Base-by-base conservation (phyloP, 1,140 invertebrate species). In the Aleiodes sp. region DNA sequence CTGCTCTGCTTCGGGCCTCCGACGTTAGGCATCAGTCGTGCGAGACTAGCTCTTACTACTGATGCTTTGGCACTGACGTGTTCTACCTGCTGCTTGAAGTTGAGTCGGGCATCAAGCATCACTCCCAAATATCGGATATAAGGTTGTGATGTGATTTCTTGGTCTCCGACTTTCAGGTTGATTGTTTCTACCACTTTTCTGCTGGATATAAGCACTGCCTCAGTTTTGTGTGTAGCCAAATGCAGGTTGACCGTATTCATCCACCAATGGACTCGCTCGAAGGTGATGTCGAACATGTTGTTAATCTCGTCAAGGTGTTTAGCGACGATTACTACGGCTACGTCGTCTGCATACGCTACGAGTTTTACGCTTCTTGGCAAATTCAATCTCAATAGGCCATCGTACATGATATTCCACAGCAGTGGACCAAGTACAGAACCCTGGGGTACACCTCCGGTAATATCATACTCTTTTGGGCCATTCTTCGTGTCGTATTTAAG, bases 41-140 rank as follows among this genome's bases (percentile, higher is more conserved):
- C n/a, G n/a, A n/a, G n/a, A 62, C 14, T 39, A 0, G 61, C 31
- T 65, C 43, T 28, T 2, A 70, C 43, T 39, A 14, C 68, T 57
- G 60, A 59, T 14, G 68, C 68, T 16, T 70, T 70, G 31, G 14
- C 19, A 29, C 31, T 56, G 2, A 70, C 60, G 26, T 65, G 21
- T 14, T 56, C 43, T 7, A 52, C 61, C n/a, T 70, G 61, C 52
- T 39, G 41, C 29, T 70, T 63, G 31, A 63, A 63, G 33, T 56
- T 70, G n/a, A 70, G 43, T 24, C 68, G 26, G 14, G 60, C 60
- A 70, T 70, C 60, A 14, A 69, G 26, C 29, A 69, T 63, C 57
- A 62, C 67, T 63, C 67, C 59, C 39, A 63, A 10, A 46, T 69
- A 69, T 37, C 67, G 67, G 26, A 69, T 69, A 56, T 16, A 63